Conservation (phyloP, 2,797 vertebrate genomes). For the Crotalus adamanteus region DNA sequence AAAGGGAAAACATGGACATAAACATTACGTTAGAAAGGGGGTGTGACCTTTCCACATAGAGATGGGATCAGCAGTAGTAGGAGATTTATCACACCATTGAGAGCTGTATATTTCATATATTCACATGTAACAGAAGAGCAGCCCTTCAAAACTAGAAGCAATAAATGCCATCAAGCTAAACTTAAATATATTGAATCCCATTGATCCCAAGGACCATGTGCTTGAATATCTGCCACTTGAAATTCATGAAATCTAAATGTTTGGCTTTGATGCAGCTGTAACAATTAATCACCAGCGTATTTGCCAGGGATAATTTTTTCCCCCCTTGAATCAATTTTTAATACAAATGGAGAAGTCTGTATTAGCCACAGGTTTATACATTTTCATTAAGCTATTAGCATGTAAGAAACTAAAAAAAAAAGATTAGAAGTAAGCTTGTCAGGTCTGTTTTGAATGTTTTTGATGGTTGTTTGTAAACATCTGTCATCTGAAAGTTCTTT, state of each 20-base stretch:
- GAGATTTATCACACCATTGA: not conserved
- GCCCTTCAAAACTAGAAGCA: not conserved
- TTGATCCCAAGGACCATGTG: not conserved
- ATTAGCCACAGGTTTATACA: not conserved
- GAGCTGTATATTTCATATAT: not conserved
- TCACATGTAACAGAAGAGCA: not conserved
- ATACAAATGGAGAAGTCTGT: not conserved
- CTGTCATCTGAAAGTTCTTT: not conserved
- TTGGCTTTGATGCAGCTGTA: not conserved
- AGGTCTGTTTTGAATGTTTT: not conserved
- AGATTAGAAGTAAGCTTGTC: not conserved
- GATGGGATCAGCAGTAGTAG: not conserved
- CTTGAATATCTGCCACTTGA: not conserved
- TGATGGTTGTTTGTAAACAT: not conserved
- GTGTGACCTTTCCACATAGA: not conserved
- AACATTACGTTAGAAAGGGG: not conserved
- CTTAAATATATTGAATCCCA: not conserved
- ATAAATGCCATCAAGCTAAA: not conserved
- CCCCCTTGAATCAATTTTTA: not conserved
- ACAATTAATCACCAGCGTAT: not conserved
- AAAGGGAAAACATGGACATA: not conserved
- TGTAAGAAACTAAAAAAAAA: not conserved
- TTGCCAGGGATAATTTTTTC: not conserved
- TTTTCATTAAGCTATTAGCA: not conserved
- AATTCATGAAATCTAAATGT: not conserved